Base-by-base conservation (phyloP, 2,113 vertebrate genomes). In the Oostethus manadensis region DNA sequence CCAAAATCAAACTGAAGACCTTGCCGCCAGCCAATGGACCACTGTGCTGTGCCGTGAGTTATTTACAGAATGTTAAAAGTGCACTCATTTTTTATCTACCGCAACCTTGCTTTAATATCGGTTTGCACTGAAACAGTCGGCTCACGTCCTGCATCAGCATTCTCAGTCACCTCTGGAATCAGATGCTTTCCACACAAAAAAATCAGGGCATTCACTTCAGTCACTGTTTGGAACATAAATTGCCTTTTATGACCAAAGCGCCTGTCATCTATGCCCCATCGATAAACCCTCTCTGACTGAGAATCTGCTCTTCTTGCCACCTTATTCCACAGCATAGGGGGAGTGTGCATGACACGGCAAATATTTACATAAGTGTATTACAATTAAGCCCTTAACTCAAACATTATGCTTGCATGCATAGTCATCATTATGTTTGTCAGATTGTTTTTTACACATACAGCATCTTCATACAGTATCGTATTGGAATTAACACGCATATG, bases 191-290 rank as follows among this genome's bases (percentile, higher is more conserved):
- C 53, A 40, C 53, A 55, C n/a, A 55, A 40, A 33, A n/a, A 40
- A 40, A 14, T 18, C 53, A 55, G 20, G 18, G 33, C 35, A 2
- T 55, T 55, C 13, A 15, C 18, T 55, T 40, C 35, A 55, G n/a
- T 55, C 35, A 21, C 10, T 15, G 18, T 21, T 55, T 55, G 10
- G 10, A 20, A 40, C 13, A 40, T 26, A 40, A 55, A 40, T n/a
- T 16, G n/a, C 35, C 33, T 55, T 42, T 55, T 21, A 42, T 55
- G 53, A 40, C 53, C 18, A 55, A 55, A 55, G 35, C 33, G 13
- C 18, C 53, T 21, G 53, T 38, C 53, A 55, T 55, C 53, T 11
- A 8, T 40, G 33, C 35, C 33, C 35, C 8, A n/a, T 55, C 7
- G n/a, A 55, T 42, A 21, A 40, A 42, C 33, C n/a, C 33, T 14